A percentile compares a stretch with the other conserved stretches of the same genome.
phyloP scores from a whole-genome alignment of 2,888 invertebrate species.

The Noctua janthina region DNA sequence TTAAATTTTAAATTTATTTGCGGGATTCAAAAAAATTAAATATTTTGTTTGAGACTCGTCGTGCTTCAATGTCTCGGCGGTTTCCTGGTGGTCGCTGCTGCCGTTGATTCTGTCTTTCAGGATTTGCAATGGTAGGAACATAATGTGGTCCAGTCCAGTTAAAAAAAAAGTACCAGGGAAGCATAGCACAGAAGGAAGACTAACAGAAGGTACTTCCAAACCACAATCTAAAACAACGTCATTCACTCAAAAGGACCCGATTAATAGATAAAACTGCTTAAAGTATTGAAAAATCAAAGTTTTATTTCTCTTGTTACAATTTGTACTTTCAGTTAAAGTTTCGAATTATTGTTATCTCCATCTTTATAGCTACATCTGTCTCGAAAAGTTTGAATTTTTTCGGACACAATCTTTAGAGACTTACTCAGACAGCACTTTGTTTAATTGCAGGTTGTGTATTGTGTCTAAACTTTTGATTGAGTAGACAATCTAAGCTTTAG shows the following conservation, averaged over 20 bases:
- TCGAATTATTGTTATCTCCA: constrained; percentile 9
- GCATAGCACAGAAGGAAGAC: no score
- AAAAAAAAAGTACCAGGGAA: background rate
- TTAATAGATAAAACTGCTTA: background rate
- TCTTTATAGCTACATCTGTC: constrained; percentile 12
- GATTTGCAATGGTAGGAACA: no score
- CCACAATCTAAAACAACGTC: background rate
- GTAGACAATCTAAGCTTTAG: constrained; percentile 12
- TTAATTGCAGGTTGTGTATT: constrained; percentile 28
- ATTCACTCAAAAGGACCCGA: background rate
- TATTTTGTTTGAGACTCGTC: no score
- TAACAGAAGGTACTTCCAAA: background rate
- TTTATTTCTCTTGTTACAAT: background rate
- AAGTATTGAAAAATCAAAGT: background rate
- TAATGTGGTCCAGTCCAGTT: no score
- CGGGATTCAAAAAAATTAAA: no score
- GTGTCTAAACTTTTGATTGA: constrained; percentile 39
- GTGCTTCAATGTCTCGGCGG: no score
- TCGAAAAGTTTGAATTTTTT: constrained; percentile 17
- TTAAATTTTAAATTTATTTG: no score
- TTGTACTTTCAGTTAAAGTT: background rate
- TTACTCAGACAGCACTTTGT: background rate
- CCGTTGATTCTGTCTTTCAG: no score
- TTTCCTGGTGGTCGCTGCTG: no score
- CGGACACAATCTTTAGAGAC: constrained; percentile 12